These are phyloP conservation scores for Microplitis demolitor DNA, from an alignment of 1,140 invertebrate species.

Conservation along the genomic window DNA sequence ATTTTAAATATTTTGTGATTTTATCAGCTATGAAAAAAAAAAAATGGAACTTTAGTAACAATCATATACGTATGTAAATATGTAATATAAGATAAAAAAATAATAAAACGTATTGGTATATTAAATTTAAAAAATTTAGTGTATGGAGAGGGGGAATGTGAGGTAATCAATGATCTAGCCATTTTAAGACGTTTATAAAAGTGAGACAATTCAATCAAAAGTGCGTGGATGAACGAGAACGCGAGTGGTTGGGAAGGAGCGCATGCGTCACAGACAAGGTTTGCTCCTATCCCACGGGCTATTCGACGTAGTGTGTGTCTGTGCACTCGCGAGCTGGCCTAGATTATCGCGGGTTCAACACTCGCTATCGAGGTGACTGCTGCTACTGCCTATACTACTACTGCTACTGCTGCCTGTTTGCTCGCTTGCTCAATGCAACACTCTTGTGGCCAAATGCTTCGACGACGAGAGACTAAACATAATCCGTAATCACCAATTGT, in stretches of 20 bases:
- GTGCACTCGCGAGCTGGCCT: constrained; percentile 45
- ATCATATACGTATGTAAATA: too few relatives aligned
- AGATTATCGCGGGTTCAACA: constrained; percentile 61
- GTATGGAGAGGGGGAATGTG: too few relatives aligned
- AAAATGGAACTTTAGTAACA: too few relatives aligned
- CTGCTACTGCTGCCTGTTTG: constrained; percentile 34
- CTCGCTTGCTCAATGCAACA: constrained; percentile 54
- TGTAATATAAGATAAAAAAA: too few relatives aligned
- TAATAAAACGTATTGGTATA: too few relatives aligned
- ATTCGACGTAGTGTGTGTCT: constrained; percentile 19
- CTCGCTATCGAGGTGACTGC: constrained; percentile 62
- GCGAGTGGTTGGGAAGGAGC: constrained; percentile 11
- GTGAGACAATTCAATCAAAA: constrained; percentile 5
- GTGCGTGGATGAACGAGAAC: constrained; percentile 16
- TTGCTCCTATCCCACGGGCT: constrained; percentile 32
- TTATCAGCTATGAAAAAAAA: too few relatives aligned
- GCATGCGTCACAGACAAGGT: constrained; percentile 23
- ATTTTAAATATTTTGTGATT: too few relatives aligned
- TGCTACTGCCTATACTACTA: constrained; percentile 31
- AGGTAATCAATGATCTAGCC: constrained; percentile 9
- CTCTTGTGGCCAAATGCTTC: constrained; percentile 15
- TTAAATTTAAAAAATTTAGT: too few relatives aligned
- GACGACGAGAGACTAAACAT: constrained; percentile 35
- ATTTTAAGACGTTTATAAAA: background rate
- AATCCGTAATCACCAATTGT: background rate